A percentile compares a stretch with the other conserved stretches of the same genome.
These are phyloP conservation scores for Odontophorus gujanensis DNA, from an alignment of 2,113 vertebrate genomes.

Conservation along the genomic window DNA sequence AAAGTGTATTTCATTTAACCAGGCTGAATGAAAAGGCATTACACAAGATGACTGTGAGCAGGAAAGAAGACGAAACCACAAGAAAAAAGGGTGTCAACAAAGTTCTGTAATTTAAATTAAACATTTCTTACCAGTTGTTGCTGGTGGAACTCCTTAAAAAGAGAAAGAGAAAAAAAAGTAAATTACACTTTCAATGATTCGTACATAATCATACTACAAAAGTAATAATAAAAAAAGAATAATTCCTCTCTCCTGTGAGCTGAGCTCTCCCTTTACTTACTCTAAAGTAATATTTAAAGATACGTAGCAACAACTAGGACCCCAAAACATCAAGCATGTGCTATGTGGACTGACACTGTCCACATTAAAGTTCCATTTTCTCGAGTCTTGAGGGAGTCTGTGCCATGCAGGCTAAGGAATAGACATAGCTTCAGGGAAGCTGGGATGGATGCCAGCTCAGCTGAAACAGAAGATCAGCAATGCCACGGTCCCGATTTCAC, in stretches of 20 bases:
- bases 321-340: background rate
- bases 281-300: background rate
- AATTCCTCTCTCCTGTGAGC: background rate
- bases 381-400: background rate
- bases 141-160: background rate
- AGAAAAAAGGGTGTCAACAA: background rate
- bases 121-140: constrained; percentile 53
- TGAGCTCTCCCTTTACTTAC: background rate
- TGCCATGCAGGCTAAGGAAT: background rate
- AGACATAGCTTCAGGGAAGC: background rate
- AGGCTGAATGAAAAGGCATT: background rate
- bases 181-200: background rate
- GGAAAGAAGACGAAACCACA: background rate
- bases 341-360: background rate
- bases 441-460: background rate
- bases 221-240: background rate
- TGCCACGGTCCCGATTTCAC: fast-evolving
- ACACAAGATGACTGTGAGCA: background rate
- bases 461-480: background rate
- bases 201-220: background rate
- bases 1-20: background rate
- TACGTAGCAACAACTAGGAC: background rate
- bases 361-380: background rate
- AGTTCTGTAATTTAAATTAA: background rate
- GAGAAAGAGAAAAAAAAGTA: background rate